Evolutionary conservation across 2,888 invertebrate species (phyloP).

Genomic region (Nomada goodeniana): DNA sequence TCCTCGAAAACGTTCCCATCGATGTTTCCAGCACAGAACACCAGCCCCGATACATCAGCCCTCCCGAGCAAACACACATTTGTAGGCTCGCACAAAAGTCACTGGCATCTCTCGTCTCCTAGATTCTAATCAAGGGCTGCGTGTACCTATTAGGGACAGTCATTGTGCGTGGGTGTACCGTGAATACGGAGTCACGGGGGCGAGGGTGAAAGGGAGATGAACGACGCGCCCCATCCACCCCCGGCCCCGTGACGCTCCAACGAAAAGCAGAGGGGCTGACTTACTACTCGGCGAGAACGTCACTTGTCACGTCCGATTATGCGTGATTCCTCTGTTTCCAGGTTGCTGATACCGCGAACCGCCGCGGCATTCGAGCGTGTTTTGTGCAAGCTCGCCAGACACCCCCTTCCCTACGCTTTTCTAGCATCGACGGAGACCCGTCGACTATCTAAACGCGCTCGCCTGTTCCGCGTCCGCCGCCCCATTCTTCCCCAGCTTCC

Average conservation of each 20-base stretch:
- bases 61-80: constrained; percentile 30
- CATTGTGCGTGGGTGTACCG: constrained; percentile 83
- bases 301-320: constrained; percentile 81
- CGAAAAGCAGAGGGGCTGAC: constrained; percentile 71
- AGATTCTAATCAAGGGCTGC: constrained; percentile 83
- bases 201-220: constrained; percentile 39
- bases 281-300: constrained; percentile 74
- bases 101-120: constrained; percentile 65
- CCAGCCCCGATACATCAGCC: constrained; percentile 8
- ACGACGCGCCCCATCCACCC: constrained; percentile 58
- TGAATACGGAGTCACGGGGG: constrained; percentile 65
- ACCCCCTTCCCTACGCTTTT: constrained; percentile 29
- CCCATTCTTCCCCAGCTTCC: constrained; percentile 38
- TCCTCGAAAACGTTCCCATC: background rate
- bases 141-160: constrained; percentile 82
- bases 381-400: constrained; percentile 49
- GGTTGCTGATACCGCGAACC: constrained; percentile 54
- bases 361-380: constrained; percentile 22
- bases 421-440: constrained; percentile 29
- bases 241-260: constrained; percentile 59
- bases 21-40: constrained; percentile 6
- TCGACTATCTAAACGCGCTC: constrained; percentile 50
- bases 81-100: constrained; percentile 64
- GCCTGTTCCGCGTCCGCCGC: constrained; percentile 36
- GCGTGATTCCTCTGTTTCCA: constrained; percentile 73